Percentiles rank a stretch among this genome's conserved stretches.
phyloP scores from a whole-genome alignment of 2,113 vertebrate species.

The Amblyopsis rosae region DNA sequence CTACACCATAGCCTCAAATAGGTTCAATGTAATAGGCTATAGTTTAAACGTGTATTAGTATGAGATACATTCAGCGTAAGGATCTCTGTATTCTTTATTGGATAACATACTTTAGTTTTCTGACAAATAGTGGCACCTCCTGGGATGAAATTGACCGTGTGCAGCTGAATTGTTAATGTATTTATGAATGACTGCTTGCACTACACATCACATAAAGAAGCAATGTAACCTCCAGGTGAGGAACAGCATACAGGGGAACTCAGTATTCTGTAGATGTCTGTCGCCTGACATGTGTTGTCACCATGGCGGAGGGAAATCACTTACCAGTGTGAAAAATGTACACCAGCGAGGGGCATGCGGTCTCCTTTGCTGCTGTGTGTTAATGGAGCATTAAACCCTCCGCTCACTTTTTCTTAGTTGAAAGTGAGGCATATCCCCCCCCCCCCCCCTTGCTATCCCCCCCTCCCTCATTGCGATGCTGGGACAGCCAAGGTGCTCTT shows the following conservation, averaged over 20 bases:
- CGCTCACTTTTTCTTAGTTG: constrained; percentile 46
- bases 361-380: constrained; percentile 53
- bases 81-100: constrained; percentile 18
- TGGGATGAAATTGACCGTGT: constrained; percentile 9
- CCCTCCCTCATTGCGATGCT: not conserved
- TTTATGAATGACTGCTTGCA: not conserved
- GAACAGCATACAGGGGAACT: constrained; percentile 16
- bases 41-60: constrained; percentile 1
- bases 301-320: constrained; percentile 47
- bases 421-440: constrained; percentile 42
- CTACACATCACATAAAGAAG: constrained; percentile 15
- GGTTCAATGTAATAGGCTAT: constrained; percentile 11
- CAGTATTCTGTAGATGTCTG: constrained; percentile 35
- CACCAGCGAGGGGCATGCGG: constrained; percentile 40
- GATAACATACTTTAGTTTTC: constrained; percentile 1
- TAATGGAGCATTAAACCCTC: constrained; percentile 53
- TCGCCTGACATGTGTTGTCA: constrained; percentile 34
- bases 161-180: not conserved
- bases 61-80: not conserved
- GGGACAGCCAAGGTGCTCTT: not conserved
- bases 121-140: not conserved
- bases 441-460: not conserved
- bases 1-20: not conserved
- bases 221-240: constrained; percentile 9
- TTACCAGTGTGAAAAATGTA: constrained; percentile 57